Base-by-base conservation (phyloP, 1,140 invertebrate genomes). In the Drosophila bifasciata region DNA sequence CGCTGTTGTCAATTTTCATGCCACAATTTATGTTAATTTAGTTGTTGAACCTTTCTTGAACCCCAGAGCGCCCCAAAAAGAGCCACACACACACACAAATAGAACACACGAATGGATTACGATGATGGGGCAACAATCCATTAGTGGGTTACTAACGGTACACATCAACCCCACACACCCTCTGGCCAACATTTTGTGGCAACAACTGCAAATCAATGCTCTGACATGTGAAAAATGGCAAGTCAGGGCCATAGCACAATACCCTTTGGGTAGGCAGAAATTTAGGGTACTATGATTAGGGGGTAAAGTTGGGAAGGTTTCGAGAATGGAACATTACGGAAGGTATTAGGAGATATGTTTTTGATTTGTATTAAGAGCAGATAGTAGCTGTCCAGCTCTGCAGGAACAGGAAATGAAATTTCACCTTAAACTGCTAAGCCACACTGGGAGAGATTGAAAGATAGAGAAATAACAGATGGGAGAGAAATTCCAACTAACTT, bases 151-250 rank as follows among this genome's bases (percentile, higher is more conserved):
- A 85, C 71, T 63, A 84, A 76, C 72, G 72, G 72, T 58, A 59
- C 32, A 36, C 32, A 3, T n/a, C n/a, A n/a, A n/a, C 3, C 19
- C 19, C 19, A 21, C n/a, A n/a, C n/a, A 3, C 19, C 19, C 19
- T 66, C 70, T 55, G 45, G 68, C 36, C 68, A 68, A 73, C 68
- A 86, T 85, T 86, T 85, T 81, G 81, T 77, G 80, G 32, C 81
- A 86, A 81, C 77, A 85, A 85, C 81, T 86, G 83, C 73, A 85
- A 86, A 81, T 85, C 81, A 85, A 85, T 85, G 77, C 55, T 48
- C 77, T 70, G 73, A 77, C 77, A 85, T 85, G 73, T 85, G 81
- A 88, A 86, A 86, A 86, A 88, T 88, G 83, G 77, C 69, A 71
- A 85, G 32, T 36, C 32, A 36, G 32, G 32, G 32, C 32, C 32